A percentile compares a stretch with the other conserved stretches of the same genome.
These are phyloP conservation scores for Hippocampus kuda DNA, from an alignment of 2,797 vertebrate genomes.

Conservation along the genomic window DNA sequence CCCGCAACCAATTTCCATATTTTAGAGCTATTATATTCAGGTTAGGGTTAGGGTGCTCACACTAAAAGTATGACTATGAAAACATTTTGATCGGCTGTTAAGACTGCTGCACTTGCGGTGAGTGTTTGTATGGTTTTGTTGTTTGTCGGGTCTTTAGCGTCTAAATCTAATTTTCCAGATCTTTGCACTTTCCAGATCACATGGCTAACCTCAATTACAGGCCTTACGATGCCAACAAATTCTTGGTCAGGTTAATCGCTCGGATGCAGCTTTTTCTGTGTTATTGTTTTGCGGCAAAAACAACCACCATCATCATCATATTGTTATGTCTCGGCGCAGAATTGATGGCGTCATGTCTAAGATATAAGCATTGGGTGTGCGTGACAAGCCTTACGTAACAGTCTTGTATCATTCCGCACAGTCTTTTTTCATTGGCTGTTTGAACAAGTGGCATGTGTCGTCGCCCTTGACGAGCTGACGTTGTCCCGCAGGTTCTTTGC, in stretches of 20 bases:
- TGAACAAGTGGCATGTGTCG: background rate
- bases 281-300: background rate
- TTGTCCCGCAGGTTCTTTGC: slow-evolving; percentile 78
- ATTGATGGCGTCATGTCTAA: background rate
- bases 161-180: slow-evolving; percentile 2
- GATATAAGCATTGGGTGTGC: background rate
- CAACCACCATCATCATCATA: background rate
- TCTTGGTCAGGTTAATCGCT: slow-evolving; percentile 47
- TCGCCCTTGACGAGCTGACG: slow-evolving; percentile 1
- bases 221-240: slow-evolving; percentile 24
- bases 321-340: background rate
- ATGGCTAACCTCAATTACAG: slow-evolving; percentile 12
- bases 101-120: background rate
- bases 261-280: background rate
- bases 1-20: no score
- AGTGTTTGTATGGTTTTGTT: background rate
- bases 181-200: slow-evolving; percentile 1
- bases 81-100: background rate
- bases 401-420: background rate
- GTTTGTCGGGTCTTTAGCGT: background rate
- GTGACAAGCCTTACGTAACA: background rate
- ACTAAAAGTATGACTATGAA: background rate
- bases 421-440: background rate
- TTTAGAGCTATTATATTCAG: background rate
- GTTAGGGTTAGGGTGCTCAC: no score